Conservation (phyloP, 1,140 invertebrate genomes). For the Rhynchophorus ferrugineus region DNA sequence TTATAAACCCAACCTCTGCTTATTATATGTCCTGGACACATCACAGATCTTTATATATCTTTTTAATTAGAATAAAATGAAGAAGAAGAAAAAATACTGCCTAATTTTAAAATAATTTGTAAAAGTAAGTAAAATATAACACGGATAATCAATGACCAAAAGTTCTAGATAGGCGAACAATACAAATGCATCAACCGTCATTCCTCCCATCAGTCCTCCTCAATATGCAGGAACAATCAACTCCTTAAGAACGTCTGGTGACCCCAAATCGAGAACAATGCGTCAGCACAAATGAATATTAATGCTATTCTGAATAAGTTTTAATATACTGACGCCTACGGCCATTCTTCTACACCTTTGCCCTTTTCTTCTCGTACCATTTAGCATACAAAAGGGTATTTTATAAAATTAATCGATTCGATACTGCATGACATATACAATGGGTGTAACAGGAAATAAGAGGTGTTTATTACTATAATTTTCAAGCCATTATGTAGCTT, state of each 20-base stretch:
- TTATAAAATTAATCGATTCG: background rate
- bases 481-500: background rate
- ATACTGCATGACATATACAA: background rate
- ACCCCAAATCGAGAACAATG: background rate
- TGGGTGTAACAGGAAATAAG: background rate
- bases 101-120: no score
- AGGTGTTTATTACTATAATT: background rate
- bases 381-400: background rate
- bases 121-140: no score
- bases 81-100: no score
- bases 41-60: no score
- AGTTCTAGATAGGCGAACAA: no score
- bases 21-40: no score
- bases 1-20: no score
- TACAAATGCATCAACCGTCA: no score
- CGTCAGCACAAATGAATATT: background rate
- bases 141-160: no score
- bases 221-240: background rate
- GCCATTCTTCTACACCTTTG: background rate
- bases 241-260: background rate
- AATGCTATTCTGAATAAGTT: background rate
- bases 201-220: no score
- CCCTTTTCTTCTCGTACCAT: background rate
- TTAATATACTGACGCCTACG: background rate
- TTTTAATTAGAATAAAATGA: no score